Conservation (phyloP, 1,140 invertebrate species). For the Battus philenor region DNA sequence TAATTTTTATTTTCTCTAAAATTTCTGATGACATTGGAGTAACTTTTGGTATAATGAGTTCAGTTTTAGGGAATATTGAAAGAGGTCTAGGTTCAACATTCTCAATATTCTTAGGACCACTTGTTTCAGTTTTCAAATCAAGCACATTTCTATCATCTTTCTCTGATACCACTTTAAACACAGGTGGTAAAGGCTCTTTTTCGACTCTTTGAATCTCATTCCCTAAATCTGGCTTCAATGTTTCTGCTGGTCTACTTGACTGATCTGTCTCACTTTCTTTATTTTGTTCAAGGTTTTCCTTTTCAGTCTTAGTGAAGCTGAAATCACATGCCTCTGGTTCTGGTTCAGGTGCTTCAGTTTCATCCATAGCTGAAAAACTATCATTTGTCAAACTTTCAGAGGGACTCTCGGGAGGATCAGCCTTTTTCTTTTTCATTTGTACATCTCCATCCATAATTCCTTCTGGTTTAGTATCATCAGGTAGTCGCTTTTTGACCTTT, state of each 20-base stretch:
- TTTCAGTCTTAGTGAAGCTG: conserved; percentile 65
- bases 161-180: conserved; percentile 47
- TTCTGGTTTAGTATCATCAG: conserved; percentile 74
- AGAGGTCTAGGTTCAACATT: conserved; percentile 46
- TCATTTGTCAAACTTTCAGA: conserved; percentile 88
- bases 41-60: conserved; percentile 78
- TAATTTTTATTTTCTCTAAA: conserved; percentile 76
- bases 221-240: conserved; percentile 46
- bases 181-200: conserved; percentile 47
- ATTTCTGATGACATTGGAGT: conserved; percentile 62
- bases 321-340: conserved; percentile 77
- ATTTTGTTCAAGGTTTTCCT: conserved; percentile 55
- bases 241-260: conserved; percentile 38
- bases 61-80: conserved; percentile 72
- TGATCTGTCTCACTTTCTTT: conserved; percentile 68
- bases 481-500: conserved; percentile 84
- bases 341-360: conserved; percentile 80
- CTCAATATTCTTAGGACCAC: conserved; percentile 43
- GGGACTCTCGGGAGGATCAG: conserved; percentile 81
- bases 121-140: conserved; percentile 61
- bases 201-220: conserved; percentile 50
- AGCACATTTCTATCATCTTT: conserved; percentile 56
- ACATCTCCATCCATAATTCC: conserved; percentile 79
- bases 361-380: conserved; percentile 86
- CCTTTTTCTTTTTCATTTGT: conserved; percentile 84